Base-by-base conservation (phyloP, 2,113 vertebrate genomes). In the Scytalopus superciliaris region DNA sequence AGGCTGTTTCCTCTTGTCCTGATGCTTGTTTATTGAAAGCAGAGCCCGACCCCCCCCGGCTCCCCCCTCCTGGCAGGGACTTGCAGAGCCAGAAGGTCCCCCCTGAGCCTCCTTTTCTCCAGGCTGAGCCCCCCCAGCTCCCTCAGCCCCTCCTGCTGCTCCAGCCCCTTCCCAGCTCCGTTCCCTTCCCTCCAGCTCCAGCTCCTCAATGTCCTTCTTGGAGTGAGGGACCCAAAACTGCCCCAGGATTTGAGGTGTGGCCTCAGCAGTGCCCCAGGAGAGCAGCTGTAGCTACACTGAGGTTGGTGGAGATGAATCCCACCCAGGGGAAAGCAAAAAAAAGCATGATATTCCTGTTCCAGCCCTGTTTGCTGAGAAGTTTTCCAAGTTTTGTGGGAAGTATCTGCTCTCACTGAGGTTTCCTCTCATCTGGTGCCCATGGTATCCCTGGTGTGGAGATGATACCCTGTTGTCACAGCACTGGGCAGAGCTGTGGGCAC, bases 391-490 rank as follows among this genome's bases (percentile, higher is more conserved):
- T 35, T 28, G 30, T 42, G 37, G 60, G 27, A 63, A 74, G 5
- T 16, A 21, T 22, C 53, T 68, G 19, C 11, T 49, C 33, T 13
- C 0, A 1, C 9, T 72, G 57, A 55, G 1, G 1, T 50, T 73
- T 45, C 30, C 56, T 13, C 22, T 77, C 35, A 30, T 22, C 25
- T 37, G 74, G 44, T 69, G 50, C 12, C 44, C 1, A 1, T 69
- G 52, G 19, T 47, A 44, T 63, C 55, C 33, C 19, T 27, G 14
- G 23, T 60, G 27, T n/a, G 53, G 79, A 55, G 40, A 50, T 1
- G 1, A 40, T 12, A 53, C 21, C 27, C 31, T 47, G 21, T 39
- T 78, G 2, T 2, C 13, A 3, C 27, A 31, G 72, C 1, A 0
- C 39, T 17, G 56, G 31, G 45, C 47, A 53, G 3, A 44, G 31